A percentile compares a stretch with the other conserved stretches of the same genome.
phyloP scores from a whole-genome alignment of 2,113 vertebrate species.

The Alligator mississippiensis region DNA sequence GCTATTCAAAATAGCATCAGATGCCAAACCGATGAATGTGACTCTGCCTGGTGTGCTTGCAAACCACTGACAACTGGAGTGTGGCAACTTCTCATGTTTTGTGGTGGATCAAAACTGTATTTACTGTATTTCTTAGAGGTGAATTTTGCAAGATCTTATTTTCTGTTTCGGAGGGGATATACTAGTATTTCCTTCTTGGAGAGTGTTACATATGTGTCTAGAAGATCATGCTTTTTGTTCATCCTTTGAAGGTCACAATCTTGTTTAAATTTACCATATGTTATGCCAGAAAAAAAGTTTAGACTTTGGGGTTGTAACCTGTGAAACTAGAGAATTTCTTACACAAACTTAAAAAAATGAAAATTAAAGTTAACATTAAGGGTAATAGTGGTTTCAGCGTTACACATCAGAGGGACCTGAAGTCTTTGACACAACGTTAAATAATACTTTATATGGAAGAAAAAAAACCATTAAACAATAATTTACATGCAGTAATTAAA shows the following conservation, averaged over 20 bases:
- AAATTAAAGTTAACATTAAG: background rate
- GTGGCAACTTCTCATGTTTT: background rate
- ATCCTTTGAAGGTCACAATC: background rate
- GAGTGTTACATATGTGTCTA: background rate
- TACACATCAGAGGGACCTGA: background rate
- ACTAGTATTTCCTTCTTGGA: background rate
- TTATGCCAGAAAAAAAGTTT: background rate
- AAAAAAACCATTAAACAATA: too few relatives aligned
- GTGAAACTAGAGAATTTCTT: background rate
- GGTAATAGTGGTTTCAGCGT: background rate
- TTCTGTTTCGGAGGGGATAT: background rate
- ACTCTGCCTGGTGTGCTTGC: background rate
- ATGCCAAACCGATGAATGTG: background rate
- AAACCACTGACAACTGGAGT: background rate
- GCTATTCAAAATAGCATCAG: background rate
- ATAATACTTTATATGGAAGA: background rate
- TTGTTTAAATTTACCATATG: background rate
- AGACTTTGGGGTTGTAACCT: background rate
- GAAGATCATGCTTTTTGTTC: background rate
- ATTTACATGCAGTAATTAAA: background rate
- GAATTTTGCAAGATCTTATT: background rate
- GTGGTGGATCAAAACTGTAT: accelerated
- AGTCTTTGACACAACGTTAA: background rate
- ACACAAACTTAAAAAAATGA: background rate
- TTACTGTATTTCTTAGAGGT: background rate